Evolutionary conservation across 2,797 vertebrate genomes (phyloP), one percentile per base, ranked within the genome.

Genomic region (Eurystomus glaucurus): DNA sequence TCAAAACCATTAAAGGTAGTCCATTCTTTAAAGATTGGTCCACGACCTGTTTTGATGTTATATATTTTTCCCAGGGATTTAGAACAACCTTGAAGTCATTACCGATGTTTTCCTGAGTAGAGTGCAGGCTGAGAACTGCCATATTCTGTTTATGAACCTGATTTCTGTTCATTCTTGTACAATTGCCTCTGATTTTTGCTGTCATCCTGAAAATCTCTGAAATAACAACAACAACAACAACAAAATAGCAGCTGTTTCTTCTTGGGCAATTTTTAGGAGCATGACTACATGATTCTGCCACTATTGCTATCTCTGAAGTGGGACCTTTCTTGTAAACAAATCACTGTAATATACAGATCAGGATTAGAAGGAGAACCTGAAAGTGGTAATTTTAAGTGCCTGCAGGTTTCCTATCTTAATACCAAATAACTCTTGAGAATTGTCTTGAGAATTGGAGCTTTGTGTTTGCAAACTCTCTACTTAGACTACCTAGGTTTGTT

Each of bases 61-160:
- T 52, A 29, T 60, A 29, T 43, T 78, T 87, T 81, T 88, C 72
- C 35, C 25, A 52, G 78, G 43, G 17, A 17, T 70, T 90, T 84
- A 77, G 45, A 92, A 96, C 64, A 72, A 90, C 62, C 71, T 39
- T 92, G 77, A 94, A 79, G 64, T 94, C 31, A 92, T 96, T 64
- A 65, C 51, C 75, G 31, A 50, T 71, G 7, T 85, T 96, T 95
- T 85, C 41, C 26, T 54, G 78, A 90, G 66, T 87, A 41, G 29
- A 90, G 33, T 75, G 51, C 68, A 96, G 83, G 58, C 33, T 93
- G 50, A 96, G 66, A 95, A 71, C n/a, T 54, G 46, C 69, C 72
- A 62, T 77, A 72, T 66, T 77, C n/a, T 88, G 62, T 72, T 96
- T 93, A 69, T 77, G 46, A 93, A 70, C 6, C 8, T 46, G 20